Base-by-base conservation (phyloP, 2,113 vertebrate species). In the Macaca mulatta region DNA sequence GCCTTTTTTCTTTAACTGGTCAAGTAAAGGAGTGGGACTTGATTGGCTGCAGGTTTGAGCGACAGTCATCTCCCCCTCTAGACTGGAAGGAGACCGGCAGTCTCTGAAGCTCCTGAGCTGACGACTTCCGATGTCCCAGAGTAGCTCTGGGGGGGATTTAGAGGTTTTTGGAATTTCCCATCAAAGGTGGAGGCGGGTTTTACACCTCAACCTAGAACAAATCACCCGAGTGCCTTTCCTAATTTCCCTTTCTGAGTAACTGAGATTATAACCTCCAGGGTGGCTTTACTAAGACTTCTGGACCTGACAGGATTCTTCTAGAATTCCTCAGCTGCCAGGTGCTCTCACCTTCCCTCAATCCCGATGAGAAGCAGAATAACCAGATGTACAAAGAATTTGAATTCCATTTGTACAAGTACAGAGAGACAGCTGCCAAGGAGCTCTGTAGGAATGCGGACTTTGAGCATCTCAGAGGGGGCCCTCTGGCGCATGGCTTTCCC, bases 41-140 rank as follows among this genome's bases (percentile, higher is more conserved):
- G 52, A 82, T 74, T 72, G 67, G 90, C 40, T 48, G 9, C n/a
- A 3, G 3, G 2, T 92, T 92, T 92, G 64, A 83, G 45, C 18
- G 11, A 40, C 61, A 59, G 79, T 70, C 12, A 8, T 9, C 25
- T 45, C 22, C 67, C 23, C 12, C 67, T 70, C 40, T 69, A 30
- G 23, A 23, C 27, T 82, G 80, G 38, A 77, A 23, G 55, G 35
- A 89, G 72, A 61, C 18, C 6, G 17, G 27, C 10, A 3, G 61
- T 7, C 0, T 10, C 25, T 11, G n/a, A 6, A 55, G 43, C 43
- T 30, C 2, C 7, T 12, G 12, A 3, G 23, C n/a, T 32, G 59
- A 35, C 6, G 13, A 12, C 48, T 69, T 16, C 43, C 20, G 23
- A n/a, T 4, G 11, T 32, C 7, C 20, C 1, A 3, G 1, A 22